These are phyloP conservation scores for Dryoscopus gambensis DNA, from an alignment of 2,113 vertebrate genomes.

Conservation along the genomic window DNA sequence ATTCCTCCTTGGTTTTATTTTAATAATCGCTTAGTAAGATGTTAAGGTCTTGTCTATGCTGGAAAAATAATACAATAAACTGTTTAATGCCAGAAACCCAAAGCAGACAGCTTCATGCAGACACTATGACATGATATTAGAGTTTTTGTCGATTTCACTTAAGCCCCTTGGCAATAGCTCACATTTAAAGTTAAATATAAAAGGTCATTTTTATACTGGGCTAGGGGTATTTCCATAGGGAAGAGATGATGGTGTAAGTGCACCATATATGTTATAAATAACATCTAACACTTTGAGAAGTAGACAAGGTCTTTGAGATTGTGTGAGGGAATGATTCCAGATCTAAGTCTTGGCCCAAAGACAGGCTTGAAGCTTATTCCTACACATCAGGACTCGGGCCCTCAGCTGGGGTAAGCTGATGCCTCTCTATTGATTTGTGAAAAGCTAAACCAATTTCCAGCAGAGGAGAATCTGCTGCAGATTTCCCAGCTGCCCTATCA, in stretches of 20 bases:
- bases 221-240: background rate
- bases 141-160: background rate
- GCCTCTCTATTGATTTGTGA: conserved; percentile 4
- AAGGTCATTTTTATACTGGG: background rate
- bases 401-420: background rate
- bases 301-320: background rate
- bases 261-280: background rate
- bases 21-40: background rate
- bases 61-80: background rate
- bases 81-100: background rate
- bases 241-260: background rate
- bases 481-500: conserved; percentile 50
- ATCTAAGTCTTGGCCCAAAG: background rate
- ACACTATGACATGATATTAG: background rate
- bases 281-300: background rate
- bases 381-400: background rate
- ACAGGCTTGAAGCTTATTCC: background rate
- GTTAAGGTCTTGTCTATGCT: background rate
- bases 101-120: background rate
- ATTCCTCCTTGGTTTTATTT: background rate
- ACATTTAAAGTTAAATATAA: background rate
- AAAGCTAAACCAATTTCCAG: conserved; percentile 32
- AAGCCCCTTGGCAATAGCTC: background rate
- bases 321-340: background rate
- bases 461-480: conserved; percentile 30